Base-by-base conservation (phyloP, 2,797 vertebrate species). In the Choloepus didactylus region DNA sequence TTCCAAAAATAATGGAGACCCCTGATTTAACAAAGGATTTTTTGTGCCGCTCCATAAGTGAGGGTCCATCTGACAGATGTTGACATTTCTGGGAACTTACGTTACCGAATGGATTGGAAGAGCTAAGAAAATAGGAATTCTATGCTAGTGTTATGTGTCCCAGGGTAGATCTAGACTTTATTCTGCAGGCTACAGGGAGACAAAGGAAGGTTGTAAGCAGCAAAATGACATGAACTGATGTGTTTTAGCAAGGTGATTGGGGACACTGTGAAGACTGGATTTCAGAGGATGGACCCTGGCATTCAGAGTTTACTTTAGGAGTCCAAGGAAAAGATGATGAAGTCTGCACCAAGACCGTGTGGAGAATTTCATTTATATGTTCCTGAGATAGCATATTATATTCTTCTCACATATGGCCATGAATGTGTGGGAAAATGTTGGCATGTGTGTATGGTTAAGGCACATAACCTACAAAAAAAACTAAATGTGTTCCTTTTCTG, bases 391-490 rank as follows among this genome's bases (percentile, higher is more conserved):
- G 94, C 92, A 70, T 96, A 25, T 85, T 96, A 25, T 85, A 69
- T 94, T 96, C 96, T 96, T 93, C 92, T 97, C 75, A 73, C 77
- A 62, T 88, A 72, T 94, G 64, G 87, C 97, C 97, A 96, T 83
- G 49, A 95, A 90, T 35, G 81, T 95, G 96, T 85, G 77, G 73
- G 86, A 96, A 98, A 98, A 97, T 97, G 98, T 98, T 97, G 97
- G 77, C 77, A 96, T 92, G 95, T 79, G 56, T 67, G 38, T 95
- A 97, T 97, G 97, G 86, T 92, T 95, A 89, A 87, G 95, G 91
- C 83, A 98, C 90, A 96, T 96, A 94, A 66, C 75, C 54, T 83
- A 66, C 72, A 64, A 84, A 92, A 84, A 92, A 15, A 81, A 85
- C 27, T 87, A 96, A 98, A 97, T 96, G 96, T 93, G 72, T 29